Evolutionary conservation across 2,113 vertebrate genomes (phyloP).

Genomic region (Lycaon pictus): DNA sequence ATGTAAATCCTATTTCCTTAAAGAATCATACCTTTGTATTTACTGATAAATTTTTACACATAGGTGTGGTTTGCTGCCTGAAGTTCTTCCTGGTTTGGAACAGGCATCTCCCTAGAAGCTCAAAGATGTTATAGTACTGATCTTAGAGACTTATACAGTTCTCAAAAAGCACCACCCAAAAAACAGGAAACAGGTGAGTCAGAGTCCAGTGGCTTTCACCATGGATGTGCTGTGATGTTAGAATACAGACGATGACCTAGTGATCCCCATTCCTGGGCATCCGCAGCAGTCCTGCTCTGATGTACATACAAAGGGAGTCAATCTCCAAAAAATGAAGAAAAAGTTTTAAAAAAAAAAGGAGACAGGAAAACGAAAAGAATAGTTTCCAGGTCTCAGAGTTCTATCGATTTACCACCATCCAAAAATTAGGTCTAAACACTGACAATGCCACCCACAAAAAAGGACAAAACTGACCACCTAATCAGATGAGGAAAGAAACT

Average conservation of each 20-base stretch:
- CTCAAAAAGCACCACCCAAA: conserved; percentile 29
- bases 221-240: neutral
- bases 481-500: conserved; percentile 47
- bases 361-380: neutral
- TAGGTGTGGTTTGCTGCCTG: conserved; percentile 44
- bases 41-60: conserved; percentile 10
- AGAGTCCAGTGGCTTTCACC: neutral
- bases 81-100: neutral
- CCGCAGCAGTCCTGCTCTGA: neutral
- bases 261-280: neutral
- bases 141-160: neutral
- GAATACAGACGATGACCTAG: neutral
- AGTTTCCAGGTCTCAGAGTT: neutral
- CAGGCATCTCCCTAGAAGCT: neutral
- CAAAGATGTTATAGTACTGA: neutral
- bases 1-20: conserved; percentile 55
- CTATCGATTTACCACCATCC: neutral
- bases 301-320: conserved; percentile 11
- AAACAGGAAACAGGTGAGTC: neutral
- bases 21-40: conserved; percentile 41
- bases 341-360: neutral
- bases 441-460: conserved; percentile 16
- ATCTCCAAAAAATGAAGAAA: neutral
- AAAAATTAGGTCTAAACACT: neutral
- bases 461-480: neutral